Evolutionary conservation across 2,888 invertebrate species (phyloP), one percentile per base, ranked within the genome.

Genomic region (Acanthococcus lagerstroemiae): DNA sequence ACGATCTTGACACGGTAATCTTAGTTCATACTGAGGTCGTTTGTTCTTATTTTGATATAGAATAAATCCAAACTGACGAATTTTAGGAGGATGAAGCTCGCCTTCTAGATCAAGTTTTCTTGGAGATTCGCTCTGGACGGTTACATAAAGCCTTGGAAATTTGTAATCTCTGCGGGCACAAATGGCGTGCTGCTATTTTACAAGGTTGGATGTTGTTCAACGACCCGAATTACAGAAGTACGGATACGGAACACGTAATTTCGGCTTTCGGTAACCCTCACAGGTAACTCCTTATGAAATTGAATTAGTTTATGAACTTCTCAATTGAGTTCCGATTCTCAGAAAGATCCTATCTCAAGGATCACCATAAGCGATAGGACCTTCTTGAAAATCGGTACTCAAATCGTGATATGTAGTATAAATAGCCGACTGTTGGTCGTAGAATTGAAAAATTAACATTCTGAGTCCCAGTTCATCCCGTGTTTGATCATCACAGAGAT

Each of bases 161-260:
- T 37, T 92, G 93, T 73, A 82, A 86, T 50, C 86, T 85, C 73
- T 88, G 88, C 72, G 95, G 95, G 0, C 94, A 95, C 76, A 84
- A 88, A 1, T 95, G 95, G 95, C 80, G 92, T 57, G 93, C 93
- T 1, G 92, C 92, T 4, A 84, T 90, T 22, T 78, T 95, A 45
- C 88, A 94, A 75, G 95, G 95, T 3, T 95, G 95, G 93, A 81
- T 86, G 66, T 79, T 93, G 26, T 83, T 86, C 72, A 89, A 95
- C 74, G 93, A 95, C 78, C 85, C 90, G 5, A 90, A 92, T 73
- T 84, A 84, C 72, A 80, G 82, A 57, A 77, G 78, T 58, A 66
- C 63, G 9, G 69, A 68, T 26, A 50, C 58, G 71, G 73, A 63
- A 2, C 71, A 72, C 48, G 71, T 80, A 70, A 73, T 82, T 67